Base-by-base conservation (phyloP, 92 coral and sea anemone genomes). In the Zoanthus sansibaricus region DNA sequence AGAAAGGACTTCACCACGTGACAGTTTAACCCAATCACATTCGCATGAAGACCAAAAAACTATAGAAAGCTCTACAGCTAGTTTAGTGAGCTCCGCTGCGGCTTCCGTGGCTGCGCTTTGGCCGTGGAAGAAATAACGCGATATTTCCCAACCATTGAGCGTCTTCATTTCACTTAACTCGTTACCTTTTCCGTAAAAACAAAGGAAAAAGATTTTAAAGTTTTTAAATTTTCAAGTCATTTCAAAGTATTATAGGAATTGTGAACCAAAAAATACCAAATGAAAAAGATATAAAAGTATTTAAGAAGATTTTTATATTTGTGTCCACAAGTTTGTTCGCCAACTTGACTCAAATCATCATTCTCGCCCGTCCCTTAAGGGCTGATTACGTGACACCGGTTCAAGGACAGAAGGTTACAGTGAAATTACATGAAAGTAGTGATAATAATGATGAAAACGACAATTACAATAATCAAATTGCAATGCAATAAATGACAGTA, bases 21-120 rank as follows among this genome's bases (percentile, higher is more conserved):
- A 89, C 17, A 70, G 68, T 55, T 77, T 83, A 67, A 58, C 82
- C 15, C 87, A 71, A 10, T 88, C 86, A 7, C 70, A 32, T 44
- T 67, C 84, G 7, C 76, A 77, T 77, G 91, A 77, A 33, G 86
- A 86, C 1, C 89, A 87, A 59, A 88, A 64, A 12, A 16, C 89
- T 14, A 88, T 87, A 72, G 98, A 89, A 71, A 77, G 88, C 79
- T 92, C 92, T 17, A 91, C 93, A 20, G 75, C 96, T 9, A 95
- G 97, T 79, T 54, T 97, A 56, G 99, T 97, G 13, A 94, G 96
- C 77, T 94, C 98, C 10, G 98, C 98, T 74, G 98, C 98, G 33
- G 98, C 99, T 31, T 96, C 99, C 13, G 98, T 97, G 15, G 96
- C 99, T 16, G 95, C 99, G 3, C 88, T 97, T 30, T 97, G 99